phyloP scores from a whole-genome alignment of 2,888 invertebrate species.

The Thumatha senex region DNA sequence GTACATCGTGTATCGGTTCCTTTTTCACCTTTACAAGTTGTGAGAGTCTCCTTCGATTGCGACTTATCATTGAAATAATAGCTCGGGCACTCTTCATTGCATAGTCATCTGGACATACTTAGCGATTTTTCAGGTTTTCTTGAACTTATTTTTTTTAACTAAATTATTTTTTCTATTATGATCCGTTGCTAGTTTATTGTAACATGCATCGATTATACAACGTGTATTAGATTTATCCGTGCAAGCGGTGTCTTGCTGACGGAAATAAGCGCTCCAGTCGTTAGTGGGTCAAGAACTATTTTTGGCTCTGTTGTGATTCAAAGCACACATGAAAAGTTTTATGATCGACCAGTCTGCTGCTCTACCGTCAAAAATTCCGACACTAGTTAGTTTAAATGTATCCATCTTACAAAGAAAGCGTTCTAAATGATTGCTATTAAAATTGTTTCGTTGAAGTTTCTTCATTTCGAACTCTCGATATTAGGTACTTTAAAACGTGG shows the following conservation, averaged over 20 bases:
- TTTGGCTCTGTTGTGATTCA: slow-evolving; percentile 73
- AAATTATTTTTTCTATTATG: no score
- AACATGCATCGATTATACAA: slow-evolving; percentile 56
- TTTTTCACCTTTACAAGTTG: no score
- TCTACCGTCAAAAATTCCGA: slow-evolving; percentile 50
- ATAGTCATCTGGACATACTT: no score
- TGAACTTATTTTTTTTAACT: no score
- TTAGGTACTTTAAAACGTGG: no score
- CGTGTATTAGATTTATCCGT: slow-evolving; percentile 45
- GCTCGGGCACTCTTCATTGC: no score
- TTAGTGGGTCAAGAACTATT: slow-evolving; percentile 81
- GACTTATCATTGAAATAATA: no score
- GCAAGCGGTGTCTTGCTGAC: slow-evolving; percentile 68
- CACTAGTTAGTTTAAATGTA: slow-evolving; percentile 47
- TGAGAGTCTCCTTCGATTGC: no score
- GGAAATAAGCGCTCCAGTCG: slow-evolving; percentile 81
- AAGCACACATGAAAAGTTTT: slow-evolving; percentile 66
- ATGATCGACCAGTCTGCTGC: slow-evolving; percentile 55
- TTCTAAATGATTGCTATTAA: not conserved
- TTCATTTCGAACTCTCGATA: no score
- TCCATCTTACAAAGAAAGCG: slow-evolving; percentile 24
- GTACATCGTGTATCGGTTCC: no score
- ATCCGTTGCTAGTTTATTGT: slow-evolving; percentile 19
- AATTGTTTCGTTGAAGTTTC: not conserved
- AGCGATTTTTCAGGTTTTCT: no score